Conservation (phyloP, 2,797 vertebrate genomes). For the Hydrocynus forskahlii region DNA sequence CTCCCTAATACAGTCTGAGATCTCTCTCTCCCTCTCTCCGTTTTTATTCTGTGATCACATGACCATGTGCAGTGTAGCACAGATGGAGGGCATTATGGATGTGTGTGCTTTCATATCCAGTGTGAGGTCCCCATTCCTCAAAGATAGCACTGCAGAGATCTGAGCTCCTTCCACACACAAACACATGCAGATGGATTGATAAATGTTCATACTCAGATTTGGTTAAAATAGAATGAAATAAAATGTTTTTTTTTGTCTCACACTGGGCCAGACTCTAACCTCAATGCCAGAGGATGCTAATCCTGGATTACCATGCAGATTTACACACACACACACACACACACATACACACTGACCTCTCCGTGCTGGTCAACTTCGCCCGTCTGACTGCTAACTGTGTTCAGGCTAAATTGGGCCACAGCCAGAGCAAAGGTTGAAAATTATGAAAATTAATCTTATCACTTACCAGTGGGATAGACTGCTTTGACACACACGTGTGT, state of each 20-base stretch:
- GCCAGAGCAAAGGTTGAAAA: not conserved
- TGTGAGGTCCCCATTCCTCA: not conserved
- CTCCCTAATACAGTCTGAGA: slow-evolving; percentile 37
- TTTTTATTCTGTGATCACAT: not conserved
- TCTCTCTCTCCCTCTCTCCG: slow-evolving; percentile 12
- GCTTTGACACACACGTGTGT: slow-evolving; percentile 20
- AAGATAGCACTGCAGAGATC: not conserved
- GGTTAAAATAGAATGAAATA: not conserved
- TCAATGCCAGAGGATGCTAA: slow-evolving; percentile 38
- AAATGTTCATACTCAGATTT: not conserved
- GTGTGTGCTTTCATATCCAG: too few relatives aligned
- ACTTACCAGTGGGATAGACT: not conserved
- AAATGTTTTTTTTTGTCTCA: slow-evolving; percentile 26
- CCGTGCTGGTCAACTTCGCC: not conserved
- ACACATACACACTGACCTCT: slow-evolving; percentile 14
- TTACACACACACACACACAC: slow-evolving; percentile 12
- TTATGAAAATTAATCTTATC: slow-evolving; percentile 31
- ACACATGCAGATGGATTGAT: not conserved
- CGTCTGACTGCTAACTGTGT: not conserved
- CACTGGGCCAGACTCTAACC: slow-evolving; percentile 2
- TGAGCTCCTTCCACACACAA: not conserved
- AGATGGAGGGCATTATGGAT: slow-evolving; percentile 30
- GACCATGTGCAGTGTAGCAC: slow-evolving; percentile 12
- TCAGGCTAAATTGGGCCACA: slow-evolving; percentile 15
- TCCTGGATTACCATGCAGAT: slow-evolving; percentile 47